Conservation (phyloP, 2,797 vertebrate genomes). For the Poeciliopsis infans region DNA sequence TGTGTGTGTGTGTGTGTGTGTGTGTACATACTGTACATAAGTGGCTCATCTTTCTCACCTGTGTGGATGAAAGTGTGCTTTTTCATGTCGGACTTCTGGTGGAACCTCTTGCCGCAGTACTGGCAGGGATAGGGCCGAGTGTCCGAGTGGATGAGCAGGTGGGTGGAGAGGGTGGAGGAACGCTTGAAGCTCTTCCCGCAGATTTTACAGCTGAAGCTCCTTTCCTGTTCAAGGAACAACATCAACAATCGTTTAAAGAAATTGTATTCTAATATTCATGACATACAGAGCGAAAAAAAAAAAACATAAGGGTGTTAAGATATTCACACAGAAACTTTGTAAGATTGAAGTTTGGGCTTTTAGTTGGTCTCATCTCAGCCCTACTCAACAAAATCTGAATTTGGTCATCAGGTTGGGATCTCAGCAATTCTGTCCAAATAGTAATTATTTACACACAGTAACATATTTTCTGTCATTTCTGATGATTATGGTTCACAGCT, state of each 20-base stretch:
- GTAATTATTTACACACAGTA: background rate
- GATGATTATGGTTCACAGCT: background rate
- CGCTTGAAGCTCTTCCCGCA: constrained; percentile 98
- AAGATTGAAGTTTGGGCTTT: too few relatives aligned
- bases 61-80: constrained; percentile 99
- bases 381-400: background rate
- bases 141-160: constrained; percentile 98
- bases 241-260: background rate
- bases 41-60: constrained; percentile 75
- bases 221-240: constrained; percentile 80
- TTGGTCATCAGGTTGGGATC: background rate
- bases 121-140: constrained; percentile 97
- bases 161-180: constrained; percentile 96
- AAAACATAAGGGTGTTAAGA: background rate
- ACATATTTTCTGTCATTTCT: background rate
- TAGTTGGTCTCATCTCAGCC: too few relatives aligned
- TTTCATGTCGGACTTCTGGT: constrained; percentile 99
- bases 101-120: constrained; percentile 98
- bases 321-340: too few relatives aligned
- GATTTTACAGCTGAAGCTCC: constrained; percentile 98
- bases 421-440: background rate
- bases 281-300: background rate
- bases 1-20: too few relatives aligned
- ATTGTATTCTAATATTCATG: background rate
- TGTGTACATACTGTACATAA: too few relatives aligned